phyloP scores from a whole-genome alignment of 2,888 invertebrate species.

The Drosophila birchii region DNA sequence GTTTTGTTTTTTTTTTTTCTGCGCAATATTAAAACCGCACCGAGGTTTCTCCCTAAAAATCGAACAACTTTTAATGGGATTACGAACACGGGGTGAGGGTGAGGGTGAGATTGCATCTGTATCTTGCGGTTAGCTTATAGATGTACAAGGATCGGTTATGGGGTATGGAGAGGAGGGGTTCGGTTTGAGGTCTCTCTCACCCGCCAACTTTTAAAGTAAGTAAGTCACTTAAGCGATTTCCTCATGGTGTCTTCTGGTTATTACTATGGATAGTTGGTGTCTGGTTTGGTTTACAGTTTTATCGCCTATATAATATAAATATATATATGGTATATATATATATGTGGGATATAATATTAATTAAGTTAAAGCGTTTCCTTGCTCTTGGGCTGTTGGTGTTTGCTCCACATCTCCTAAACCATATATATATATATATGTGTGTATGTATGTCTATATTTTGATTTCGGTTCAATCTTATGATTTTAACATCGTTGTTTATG shows the following conservation, averaged over 20 bases:
- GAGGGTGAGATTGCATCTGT: slow-evolving; percentile 10
- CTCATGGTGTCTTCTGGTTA: slow-evolving; percentile 19
- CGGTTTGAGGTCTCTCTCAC: slow-evolving; percentile 7
- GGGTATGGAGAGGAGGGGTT: background rate
- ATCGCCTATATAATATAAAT: slow-evolving; percentile 33
- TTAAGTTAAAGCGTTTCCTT: slow-evolving; percentile 46
- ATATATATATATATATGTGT: too few relatives aligned
- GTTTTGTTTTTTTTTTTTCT: background rate
- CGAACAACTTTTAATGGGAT: slow-evolving; percentile 21
- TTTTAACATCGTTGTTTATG: slow-evolving; percentile 12
- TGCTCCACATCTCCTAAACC: slow-evolving; percentile 12
- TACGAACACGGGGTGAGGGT: slow-evolving; percentile 29
- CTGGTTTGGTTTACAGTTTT: slow-evolving; percentile 5
- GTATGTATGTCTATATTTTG: slow-evolving; percentile 21
- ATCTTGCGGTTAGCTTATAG: slow-evolving; percentile 24
- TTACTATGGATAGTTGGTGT: slow-evolving; percentile 36
- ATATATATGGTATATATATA: background rate
- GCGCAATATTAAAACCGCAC: slow-evolving; percentile 35
- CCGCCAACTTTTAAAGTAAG: slow-evolving; percentile 23
- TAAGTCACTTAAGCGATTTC: slow-evolving; percentile 25
- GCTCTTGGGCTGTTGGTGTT: slow-evolving; percentile 19
- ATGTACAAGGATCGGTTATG: background rate
- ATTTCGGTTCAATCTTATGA: slow-evolving; percentile 31
- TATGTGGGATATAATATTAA: slow-evolving; percentile 8
- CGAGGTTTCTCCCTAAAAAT: slow-evolving; percentile 25